A percentile compares a stretch with the other conserved stretches of the same genome.
phyloP scores from a whole-genome alignment of 2,113 vertebrate species.

The Phycodurus eques region DNA sequence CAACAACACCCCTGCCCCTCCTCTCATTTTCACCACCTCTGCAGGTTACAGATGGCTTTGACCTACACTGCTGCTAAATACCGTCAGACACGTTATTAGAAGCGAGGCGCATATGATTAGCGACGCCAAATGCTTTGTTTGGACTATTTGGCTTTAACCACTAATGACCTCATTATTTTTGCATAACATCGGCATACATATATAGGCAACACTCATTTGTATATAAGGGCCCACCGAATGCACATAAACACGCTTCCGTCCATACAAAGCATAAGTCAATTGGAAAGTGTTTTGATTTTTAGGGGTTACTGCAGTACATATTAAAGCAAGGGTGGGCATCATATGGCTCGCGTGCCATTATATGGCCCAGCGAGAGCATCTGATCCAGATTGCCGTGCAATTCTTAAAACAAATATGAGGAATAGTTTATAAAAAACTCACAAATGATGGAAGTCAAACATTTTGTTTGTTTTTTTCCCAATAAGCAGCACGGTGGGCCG shows the following conservation, averaged over 20 bases:
- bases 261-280: background rate
- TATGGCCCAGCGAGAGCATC: background rate
- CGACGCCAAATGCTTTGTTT: conserved; percentile 42
- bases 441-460: too few species aligned
- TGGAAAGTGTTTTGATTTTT: background rate
- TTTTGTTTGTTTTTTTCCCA: too few species aligned
- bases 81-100: conserved; percentile 32
- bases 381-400: background rate
- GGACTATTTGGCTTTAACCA: conserved; percentile 33
- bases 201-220: conserved; percentile 33
- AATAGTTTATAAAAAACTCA: too few species aligned
- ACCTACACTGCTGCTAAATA: conserved; percentile 36
- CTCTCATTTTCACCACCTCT: conserved; percentile 49
- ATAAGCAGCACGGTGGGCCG: too few species aligned
- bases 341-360: background rate
- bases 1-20: conserved; percentile 24
- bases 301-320: background rate
- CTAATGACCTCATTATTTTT: conserved; percentile 57
- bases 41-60: conserved; percentile 44
- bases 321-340: background rate
- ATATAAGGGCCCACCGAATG: conserved; percentile 10
- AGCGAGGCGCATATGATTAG: conserved; percentile 60
- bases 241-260: conserved; percentile 9
- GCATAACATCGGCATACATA: conserved; percentile 42
- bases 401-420: background rate